phyloP scores from a whole-genome alignment of 1,140 invertebrate species.

The Platorchestia sp. region DNA sequence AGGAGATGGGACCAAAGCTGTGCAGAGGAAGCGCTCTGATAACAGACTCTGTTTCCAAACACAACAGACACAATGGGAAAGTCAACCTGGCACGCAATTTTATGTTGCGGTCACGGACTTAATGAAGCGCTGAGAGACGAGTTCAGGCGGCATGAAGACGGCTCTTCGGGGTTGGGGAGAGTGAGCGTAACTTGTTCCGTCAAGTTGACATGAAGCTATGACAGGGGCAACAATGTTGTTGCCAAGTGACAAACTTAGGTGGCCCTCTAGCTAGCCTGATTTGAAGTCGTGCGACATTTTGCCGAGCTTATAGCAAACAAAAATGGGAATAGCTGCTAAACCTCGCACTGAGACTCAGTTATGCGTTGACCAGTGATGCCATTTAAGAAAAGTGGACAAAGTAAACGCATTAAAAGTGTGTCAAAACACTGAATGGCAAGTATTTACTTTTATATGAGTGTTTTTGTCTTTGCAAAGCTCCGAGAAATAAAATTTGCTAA shows the following conservation, averaged over 20 bases:
- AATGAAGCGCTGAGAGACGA: conserved; percentile 38
- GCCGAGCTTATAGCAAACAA: not conserved
- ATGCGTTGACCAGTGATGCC: too few relatives aligned
- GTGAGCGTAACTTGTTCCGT: not conserved
- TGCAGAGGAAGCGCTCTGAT: not conserved
- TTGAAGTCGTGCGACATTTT: not conserved
- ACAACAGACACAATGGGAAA: conserved; percentile 41
- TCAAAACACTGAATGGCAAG: not conserved
- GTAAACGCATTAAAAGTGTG: not conserved
- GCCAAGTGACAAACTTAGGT: not conserved
- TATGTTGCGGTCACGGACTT: conserved; percentile 34
- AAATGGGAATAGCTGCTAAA: not conserved
- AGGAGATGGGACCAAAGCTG: not conserved
- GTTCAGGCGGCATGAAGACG: not conserved
- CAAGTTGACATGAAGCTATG: not conserved
- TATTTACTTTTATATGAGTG: not conserved
- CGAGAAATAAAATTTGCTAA: not conserved
- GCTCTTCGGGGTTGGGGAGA: not conserved
- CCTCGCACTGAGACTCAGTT: not conserved
- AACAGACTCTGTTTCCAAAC: conserved; percentile 10
- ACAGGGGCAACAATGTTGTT: not conserved
- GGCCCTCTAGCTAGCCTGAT: not conserved
- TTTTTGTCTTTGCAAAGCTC: not conserved
- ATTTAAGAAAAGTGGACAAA: not conserved
- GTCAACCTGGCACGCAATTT: conserved; percentile 25